These are phyloP conservation scores for Montipora capitata DNA, from an alignment of 92 coral and sea anemone species.

Conservation along the genomic window DNA sequence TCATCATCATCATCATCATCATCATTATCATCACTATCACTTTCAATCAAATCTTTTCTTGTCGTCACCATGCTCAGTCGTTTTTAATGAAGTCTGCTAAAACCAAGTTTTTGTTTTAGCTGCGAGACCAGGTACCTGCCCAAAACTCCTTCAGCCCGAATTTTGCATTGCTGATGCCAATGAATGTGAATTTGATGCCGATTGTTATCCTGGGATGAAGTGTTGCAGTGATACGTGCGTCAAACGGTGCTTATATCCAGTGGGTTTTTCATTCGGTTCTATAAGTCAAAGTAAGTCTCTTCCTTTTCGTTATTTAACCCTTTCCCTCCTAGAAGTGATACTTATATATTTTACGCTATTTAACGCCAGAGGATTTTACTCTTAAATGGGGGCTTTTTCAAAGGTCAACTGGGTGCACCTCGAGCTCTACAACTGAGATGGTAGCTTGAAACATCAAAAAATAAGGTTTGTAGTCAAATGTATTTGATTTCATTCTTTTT, in stretches of 20 bases:
- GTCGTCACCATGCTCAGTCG: not conserved
- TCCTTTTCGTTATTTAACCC: not conserved
- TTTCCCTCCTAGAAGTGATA: too few relatives aligned
- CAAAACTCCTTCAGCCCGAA: conserved; percentile 32
- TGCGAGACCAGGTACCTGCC: conserved; percentile 75
- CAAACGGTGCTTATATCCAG: conserved; percentile 70
- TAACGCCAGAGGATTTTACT: too few relatives aligned
- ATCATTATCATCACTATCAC: not conserved
- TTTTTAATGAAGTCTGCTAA: too few relatives aligned
- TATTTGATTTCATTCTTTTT: too few relatives aligned
- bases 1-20: not conserved
- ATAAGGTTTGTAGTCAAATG: too few relatives aligned
- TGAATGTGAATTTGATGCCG: conserved; percentile 80
- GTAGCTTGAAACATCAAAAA: too few relatives aligned
- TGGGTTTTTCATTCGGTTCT: not conserved
- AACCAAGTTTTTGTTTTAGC: conserved; percentile 16
- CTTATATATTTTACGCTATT: too few relatives aligned
- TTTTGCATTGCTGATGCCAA: conserved; percentile 48
- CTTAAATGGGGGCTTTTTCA: too few relatives aligned
- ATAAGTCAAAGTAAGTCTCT: not conserved
- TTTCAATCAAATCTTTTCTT: not conserved
- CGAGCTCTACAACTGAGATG: too few relatives aligned
- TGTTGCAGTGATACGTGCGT: conserved; percentile 80
- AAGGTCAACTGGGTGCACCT: too few relatives aligned
- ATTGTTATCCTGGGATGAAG: conserved; percentile 75